Base-by-base conservation (phyloP, 2,888 invertebrate species). In the Zaprionus lineosus region DNA sequence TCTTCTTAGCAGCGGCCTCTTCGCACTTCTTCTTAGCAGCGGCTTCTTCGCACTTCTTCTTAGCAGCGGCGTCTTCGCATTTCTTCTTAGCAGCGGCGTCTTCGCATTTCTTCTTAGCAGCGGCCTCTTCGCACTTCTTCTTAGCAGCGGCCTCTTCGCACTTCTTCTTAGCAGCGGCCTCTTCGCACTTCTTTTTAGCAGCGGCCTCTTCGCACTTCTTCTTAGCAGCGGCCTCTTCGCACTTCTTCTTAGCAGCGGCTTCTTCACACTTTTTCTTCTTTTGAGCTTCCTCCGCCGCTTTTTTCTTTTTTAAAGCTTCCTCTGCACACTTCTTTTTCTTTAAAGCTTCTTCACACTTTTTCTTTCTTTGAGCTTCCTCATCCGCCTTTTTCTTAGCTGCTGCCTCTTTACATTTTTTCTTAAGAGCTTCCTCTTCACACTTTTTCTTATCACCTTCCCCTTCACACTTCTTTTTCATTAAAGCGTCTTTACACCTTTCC, bases 91-190 rank as follows among this genome's bases (percentile, higher is more conserved):
- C 3, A 0, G 5, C 15, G 4, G 16, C 11, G 11, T n/a, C n/a
- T 14, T 31, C 18, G 2, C 14, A 9, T 2, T 46, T 47, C 0
- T 12, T 14, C 6, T 36, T 52, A 1, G 12, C 6, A 7, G 15
- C 36, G 0, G 8, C 24, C 3, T 46, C 34, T 5, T 24, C 15
- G n/a, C n/a, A n/a, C 1, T 16, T 9, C 15, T 47, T 47, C 24
- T 34, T 11, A 7, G 34, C 33, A 0, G 3, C 3, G 3, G 7
- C 34, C 1, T 29, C 29, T 1, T 18, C 18, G 18, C 37, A 50
- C 6, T 39, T 39, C 1, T 50, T 39, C 21, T 31, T 16, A 6
- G 40, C 15, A n/a, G n/a, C n/a, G n/a, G n/a, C n/a, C n/a, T n/a
- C n/a, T n/a, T n/a, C n/a, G n/a, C n/a, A n/a, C 28, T 11, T n/a